These are phyloP conservation scores for Vanessa tameamea DNA, from an alignment of 1,140 invertebrate species.

Conservation along the genomic window DNA sequence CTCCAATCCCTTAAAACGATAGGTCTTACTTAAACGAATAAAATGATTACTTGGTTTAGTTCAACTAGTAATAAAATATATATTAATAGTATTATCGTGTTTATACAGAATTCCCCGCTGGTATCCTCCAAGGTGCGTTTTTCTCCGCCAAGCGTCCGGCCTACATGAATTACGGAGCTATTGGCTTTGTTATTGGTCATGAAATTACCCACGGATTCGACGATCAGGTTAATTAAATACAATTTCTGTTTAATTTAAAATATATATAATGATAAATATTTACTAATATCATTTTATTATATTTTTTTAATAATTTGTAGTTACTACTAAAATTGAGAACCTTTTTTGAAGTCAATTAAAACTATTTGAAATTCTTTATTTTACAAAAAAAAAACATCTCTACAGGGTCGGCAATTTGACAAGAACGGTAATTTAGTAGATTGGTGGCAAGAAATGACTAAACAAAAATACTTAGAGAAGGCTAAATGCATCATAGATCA, in stretches of 20 bases:
- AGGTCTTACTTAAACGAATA: neutral
- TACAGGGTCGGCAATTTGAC: constrained; percentile 91
- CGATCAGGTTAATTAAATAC: constrained; percentile 82
- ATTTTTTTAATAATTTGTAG: no score
- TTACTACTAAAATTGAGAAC: no score
- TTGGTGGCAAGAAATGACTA: constrained; percentile 91
- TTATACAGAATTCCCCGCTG: constrained; percentile 89
- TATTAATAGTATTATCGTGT: neutral
- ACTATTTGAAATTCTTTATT: no score
- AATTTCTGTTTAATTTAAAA: no score
- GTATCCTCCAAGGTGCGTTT: constrained; percentile 94
- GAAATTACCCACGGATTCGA: constrained; percentile 97
- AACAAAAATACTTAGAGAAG: constrained; percentile 87
- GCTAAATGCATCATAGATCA: constrained; percentile 94
- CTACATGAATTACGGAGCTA: constrained; percentile 95
- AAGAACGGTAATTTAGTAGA: constrained; percentile 92
- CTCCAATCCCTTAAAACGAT: no score
- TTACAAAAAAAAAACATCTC: neutral
- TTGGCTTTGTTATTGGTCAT: constrained; percentile 95
- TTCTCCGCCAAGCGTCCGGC: constrained; percentile 91
- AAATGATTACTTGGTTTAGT: neutral
- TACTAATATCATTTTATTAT: no score
- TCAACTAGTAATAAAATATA: neutral
- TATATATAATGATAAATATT: no score
- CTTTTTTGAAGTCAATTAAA: no score